Conservation (phyloP, 2,888 invertebrate species). For the Mechanitis messenoides region DNA sequence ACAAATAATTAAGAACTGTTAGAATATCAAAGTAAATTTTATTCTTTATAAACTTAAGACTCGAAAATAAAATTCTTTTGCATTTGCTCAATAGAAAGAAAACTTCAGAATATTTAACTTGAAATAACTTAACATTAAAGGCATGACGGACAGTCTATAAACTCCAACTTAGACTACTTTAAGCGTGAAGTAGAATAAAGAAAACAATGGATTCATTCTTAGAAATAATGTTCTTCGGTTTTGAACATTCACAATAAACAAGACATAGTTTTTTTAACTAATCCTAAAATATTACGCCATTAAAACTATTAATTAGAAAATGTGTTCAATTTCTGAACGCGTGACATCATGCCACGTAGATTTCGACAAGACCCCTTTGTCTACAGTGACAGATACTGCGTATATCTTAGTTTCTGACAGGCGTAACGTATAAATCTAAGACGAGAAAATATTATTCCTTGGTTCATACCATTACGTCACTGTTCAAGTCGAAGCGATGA, state of each 20-base stretch:
- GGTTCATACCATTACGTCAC: conserved; percentile 43
- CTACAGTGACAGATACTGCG: conserved; percentile 56
- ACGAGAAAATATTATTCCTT: conserved; percentile 61
- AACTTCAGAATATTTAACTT: conserved; percentile 25
- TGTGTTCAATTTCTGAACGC: conserved; percentile 37
- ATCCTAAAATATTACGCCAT: conserved; percentile 47
- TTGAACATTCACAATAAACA: conserved; percentile 51
- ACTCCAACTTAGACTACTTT: conserved; percentile 22
- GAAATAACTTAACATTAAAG: conserved; percentile 30
- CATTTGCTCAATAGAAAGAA: conserved; percentile 28
- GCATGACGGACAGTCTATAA: conserved; percentile 27
- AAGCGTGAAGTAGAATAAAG: conserved; percentile 24
- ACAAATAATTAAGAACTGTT: conserved; percentile 7
- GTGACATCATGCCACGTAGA: conserved; percentile 66
- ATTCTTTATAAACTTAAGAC: conserved; percentile 18
- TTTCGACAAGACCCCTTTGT: conserved; percentile 67
- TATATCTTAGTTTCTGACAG: conserved; percentile 67
- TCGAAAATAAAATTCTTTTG: conserved; percentile 28
- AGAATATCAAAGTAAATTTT: conserved; percentile 22
- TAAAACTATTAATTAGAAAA: conserved; percentile 66
- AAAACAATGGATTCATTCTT: conserved; percentile 59
- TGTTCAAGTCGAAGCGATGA: conserved; percentile 35
- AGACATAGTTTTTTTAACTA: conserved; percentile 59
- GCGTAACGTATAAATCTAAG: conserved; percentile 56
- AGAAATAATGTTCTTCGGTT: conserved; percentile 42